phyloP scores from a whole-genome alignment of 2,888 invertebrate genomes.

The Escarpia spicata region DNA sequence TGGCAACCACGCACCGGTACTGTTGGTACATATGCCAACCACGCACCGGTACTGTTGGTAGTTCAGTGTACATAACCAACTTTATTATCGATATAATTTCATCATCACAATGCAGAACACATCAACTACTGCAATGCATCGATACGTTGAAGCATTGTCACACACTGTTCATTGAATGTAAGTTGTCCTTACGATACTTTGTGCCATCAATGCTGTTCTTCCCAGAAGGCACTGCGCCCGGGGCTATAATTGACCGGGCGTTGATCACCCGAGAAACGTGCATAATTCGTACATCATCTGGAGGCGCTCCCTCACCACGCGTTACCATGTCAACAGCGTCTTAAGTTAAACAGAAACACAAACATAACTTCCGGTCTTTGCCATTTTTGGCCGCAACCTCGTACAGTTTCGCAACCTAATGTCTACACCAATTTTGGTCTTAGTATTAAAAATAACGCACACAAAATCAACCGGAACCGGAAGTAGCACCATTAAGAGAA shows the following conservation, averaged over 20 bases:
- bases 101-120: no score
- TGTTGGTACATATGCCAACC: no score
- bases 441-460: not conserved
- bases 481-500: not conserved
- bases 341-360: not conserved
- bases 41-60: no score
- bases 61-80: no score
- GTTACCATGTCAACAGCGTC: not conserved
- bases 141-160: not conserved
- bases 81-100: no score
- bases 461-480: not conserved
- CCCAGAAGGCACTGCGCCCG: not conserved
- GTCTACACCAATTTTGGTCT: not conserved
- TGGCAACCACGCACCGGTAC: no score
- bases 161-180: not conserved
- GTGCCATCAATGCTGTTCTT: not conserved
- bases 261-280: not conserved
- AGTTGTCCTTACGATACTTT: not conserved
- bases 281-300: not conserved
- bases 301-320: not conserved
- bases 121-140: no score
- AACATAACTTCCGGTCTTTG: not conserved
- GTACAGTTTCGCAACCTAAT: not conserved
- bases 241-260: not conserved
- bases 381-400: not conserved